Base-by-base conservation (phyloP, 2,797 vertebrate genomes). In the Mormyrus proboscirostris region DNA sequence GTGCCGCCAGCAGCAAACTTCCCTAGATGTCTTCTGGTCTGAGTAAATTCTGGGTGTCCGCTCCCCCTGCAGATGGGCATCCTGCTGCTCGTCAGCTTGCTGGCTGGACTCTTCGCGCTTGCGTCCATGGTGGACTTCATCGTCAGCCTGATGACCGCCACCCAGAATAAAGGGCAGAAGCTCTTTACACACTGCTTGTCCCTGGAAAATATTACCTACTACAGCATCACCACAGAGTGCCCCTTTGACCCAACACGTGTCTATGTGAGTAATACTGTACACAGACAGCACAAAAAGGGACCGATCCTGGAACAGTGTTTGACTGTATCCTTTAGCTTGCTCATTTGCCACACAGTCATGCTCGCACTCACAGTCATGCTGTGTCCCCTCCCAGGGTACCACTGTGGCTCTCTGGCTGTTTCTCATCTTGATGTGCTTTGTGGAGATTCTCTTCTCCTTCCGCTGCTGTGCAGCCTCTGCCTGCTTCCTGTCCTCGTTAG, bases 241-340 rank as follows among this genome's bases (percentile, higher is more conserved):
- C 97, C 97, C 8, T 99, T 98, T 47, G 97, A 98, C 90, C 97
- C 97, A 82, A 98, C 97, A 0, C 96, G 97, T 1, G 93, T 98
- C 91, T 98, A 97, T 0, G 98, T 98, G 90, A 97, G 97, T 95
- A 4, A 12, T 2, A 22, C 82, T 49, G 3, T 25, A 50, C 25
- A 50, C n/a, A 25, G 3, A 47, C 3, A 9, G 19, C 82, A 47
- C 16, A 12, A 49, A 16, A 3, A 14, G 62, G 47, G 2, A 9
- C 19, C 10, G 69, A n/a, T 41, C 47, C 47, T 9, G 41, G 65
- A 73, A 38, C 29, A 33, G 25, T 82, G 16, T 33, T 55, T 79
- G 8, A 25, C 14, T 14, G 2, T 29, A 0, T 69, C 47, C 12
- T 2, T 49, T 53, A 2, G 50, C 38, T 38, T 2, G 41, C 10